These are phyloP conservation scores for Carcharodon carcharias DNA, from an alignment of 2,797 vertebrate genomes.

Conservation along the genomic window DNA sequence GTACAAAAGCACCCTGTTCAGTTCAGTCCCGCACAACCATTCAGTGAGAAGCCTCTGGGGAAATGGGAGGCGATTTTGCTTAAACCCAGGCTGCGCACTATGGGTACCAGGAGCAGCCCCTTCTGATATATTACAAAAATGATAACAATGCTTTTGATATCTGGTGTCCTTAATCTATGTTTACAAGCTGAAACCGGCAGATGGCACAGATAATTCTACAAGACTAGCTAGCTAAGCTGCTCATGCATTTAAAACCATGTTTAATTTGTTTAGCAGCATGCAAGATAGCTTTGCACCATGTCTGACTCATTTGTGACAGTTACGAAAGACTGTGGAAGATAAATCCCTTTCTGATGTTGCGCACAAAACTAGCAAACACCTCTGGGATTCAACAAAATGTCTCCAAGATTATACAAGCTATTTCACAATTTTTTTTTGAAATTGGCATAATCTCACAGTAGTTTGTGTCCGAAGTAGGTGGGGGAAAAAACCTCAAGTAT, in stretches of 20 bases:
- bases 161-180: background rate
- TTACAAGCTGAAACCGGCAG: background rate
- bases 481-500: background rate
- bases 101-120: background rate
- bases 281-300: background rate
- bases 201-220: slow-evolving; percentile 1
- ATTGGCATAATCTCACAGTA: background rate
- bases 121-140: background rate
- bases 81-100: background rate
- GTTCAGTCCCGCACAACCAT: background rate
- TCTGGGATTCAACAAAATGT: no score
- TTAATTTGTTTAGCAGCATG: slow-evolving; percentile 21
- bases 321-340: slow-evolving; percentile 12
- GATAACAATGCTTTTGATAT: background rate
- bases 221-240: background rate
- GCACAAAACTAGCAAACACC: background rate
- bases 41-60: background rate
- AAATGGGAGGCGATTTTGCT: background rate
- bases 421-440: background rate
- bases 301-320: background rate
- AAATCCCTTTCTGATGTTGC: background rate
- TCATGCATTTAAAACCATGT: slow-evolving; percentile 16
- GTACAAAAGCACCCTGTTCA: background rate
- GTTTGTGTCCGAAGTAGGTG: no score
- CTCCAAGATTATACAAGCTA: background rate